A percentile compares a stretch with the other conserved stretches of the same genome.
Evolutionary conservation across 2,888 invertebrate genomes (phyloP).

Genomic region (Loripinus fragilis): DNA sequence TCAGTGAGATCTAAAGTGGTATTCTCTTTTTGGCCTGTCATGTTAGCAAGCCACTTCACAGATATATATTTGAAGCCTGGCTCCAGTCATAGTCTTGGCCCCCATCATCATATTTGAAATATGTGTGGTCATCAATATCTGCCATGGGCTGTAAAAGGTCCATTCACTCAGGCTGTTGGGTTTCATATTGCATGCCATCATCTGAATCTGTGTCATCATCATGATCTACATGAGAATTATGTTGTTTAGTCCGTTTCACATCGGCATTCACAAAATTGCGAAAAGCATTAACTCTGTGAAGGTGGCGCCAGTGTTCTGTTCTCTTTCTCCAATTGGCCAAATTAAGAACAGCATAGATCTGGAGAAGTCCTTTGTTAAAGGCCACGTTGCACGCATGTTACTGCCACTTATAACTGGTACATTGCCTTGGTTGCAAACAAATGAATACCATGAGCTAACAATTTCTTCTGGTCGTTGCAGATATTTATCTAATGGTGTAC

Average conservation of each 20-base stretch:
- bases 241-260: constrained; percentile 35
- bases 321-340: too few species aligned
- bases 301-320: constrained; percentile 49
- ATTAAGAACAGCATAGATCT: constrained; percentile 47
- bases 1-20: background rate
- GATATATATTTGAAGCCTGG: constrained; percentile 21
- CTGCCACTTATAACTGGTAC: background rate
- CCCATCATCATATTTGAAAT: constrained; percentile 60
- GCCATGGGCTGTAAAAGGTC: constrained; percentile 45
- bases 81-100: constrained; percentile 55
- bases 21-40: background rate
- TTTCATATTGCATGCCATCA: background rate
- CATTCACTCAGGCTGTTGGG: constrained; percentile 45
- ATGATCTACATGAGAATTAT: background rate
- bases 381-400: constrained; percentile 42
- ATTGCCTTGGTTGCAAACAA: constrained; percentile 26
- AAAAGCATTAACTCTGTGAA: background rate
- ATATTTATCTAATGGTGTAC: constrained; percentile 35
- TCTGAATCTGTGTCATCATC: too few species aligned
- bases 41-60: constrained; percentile 27
- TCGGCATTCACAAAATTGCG: constrained; percentile 58
- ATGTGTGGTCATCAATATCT: constrained; percentile 14
- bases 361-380: constrained; percentile 46
- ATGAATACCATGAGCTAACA: constrained; percentile 21
- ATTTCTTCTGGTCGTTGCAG: constrained; percentile 1